phyloP scores from a whole-genome alignment of 2,888 invertebrate species.

The Metalampra italica region DNA sequence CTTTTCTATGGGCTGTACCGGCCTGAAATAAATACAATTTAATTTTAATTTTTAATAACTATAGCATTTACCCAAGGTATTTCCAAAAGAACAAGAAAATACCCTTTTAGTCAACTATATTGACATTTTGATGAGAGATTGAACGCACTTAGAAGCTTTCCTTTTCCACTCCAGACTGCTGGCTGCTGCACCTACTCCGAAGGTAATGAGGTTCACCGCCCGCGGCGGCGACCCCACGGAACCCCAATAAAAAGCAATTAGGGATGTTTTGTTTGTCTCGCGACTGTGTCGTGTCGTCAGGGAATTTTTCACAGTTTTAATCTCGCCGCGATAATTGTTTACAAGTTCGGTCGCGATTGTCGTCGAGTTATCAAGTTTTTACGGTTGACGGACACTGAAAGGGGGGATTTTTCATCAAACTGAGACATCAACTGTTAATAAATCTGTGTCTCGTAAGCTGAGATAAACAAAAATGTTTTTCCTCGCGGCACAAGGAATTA shows the following conservation, averaged over 20 bases:
- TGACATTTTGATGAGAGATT: no score
- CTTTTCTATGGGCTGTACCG: no score
- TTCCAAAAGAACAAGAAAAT: no score
- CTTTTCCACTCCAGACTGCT: no score
- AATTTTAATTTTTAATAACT: no score
- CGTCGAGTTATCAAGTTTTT: constrained; percentile 21
- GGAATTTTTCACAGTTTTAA: constrained; percentile 30
- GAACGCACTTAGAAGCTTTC: no score
- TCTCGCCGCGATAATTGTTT: constrained; percentile 27
- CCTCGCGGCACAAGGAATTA: no score
- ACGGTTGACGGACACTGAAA: constrained; percentile 28
- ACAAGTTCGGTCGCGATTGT: constrained; percentile 33
- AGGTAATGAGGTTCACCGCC: no score
- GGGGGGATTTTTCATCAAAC: constrained; percentile 1
- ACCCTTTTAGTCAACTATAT: no score
- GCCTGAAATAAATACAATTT: no score
- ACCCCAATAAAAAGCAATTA: constrained; percentile 30
- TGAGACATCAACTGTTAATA: neutral
- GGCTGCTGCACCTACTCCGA: no score
- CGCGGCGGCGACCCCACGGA: constrained; percentile 11
- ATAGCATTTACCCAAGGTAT: no score
- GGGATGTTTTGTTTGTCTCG: constrained; percentile 47
- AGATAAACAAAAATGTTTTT: neutral
- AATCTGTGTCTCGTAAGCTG: neutral
- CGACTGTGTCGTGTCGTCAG: constrained; percentile 4